phyloP scores from a whole-genome alignment of 2,888 invertebrate genomes.

The Clusia tigrina region DNA sequence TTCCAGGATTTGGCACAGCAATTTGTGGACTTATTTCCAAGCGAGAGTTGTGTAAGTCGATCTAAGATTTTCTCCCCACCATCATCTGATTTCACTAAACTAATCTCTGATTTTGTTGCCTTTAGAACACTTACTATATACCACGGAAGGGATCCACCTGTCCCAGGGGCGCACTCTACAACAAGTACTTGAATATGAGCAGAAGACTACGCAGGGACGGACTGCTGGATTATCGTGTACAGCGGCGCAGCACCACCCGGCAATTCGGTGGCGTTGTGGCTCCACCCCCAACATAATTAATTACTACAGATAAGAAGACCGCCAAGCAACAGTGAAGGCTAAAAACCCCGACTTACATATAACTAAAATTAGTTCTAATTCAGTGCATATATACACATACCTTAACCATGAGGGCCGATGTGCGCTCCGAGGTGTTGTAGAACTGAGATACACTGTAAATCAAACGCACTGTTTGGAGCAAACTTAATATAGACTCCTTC shows the following conservation, averaged over 20 bases:
- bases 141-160: constrained; percentile 35
- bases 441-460: constrained; percentile 95
- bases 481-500: constrained; percentile 86
- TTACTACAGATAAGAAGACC: too few relatives aligned
- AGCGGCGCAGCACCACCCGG: neutral
- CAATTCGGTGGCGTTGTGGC: too few relatives aligned
- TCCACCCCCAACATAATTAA: too few relatives aligned
- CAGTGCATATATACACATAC: constrained; percentile 66
- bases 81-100: neutral
- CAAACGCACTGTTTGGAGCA: constrained; percentile 89
- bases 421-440: constrained; percentile 95
- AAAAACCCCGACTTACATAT: neutral
- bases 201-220: constrained; percentile 35
- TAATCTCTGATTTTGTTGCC: neutral
- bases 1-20: constrained; percentile 41
- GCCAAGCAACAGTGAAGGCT: neutral
- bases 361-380: neutral
- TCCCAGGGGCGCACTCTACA: constrained; percentile 42
- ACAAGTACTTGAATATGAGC: constrained; percentile 40
- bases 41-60: constrained; percentile 37
- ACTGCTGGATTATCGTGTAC: constrained; percentile 21
- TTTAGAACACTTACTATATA: constrained; percentile 40
- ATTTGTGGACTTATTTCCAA: constrained; percentile 41
- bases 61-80: too few relatives aligned
- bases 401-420: constrained; percentile 96